phyloP scores from a whole-genome alignment of 2,797 vertebrate species.

The Acipenser ruthenus region DNA sequence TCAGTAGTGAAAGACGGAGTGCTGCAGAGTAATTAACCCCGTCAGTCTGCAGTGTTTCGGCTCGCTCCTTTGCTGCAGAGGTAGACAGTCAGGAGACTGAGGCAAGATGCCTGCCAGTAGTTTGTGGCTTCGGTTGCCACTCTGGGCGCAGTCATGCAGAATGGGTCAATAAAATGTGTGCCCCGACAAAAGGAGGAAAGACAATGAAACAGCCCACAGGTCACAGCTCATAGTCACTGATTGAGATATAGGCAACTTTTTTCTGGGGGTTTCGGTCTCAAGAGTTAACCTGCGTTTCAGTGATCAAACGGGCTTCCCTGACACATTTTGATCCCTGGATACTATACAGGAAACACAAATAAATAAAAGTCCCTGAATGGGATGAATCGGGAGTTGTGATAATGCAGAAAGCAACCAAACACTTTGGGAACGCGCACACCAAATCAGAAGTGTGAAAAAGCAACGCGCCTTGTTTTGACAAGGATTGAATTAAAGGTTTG shows the following conservation, averaged over 20 bases:
- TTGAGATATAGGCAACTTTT: conserved; percentile 62
- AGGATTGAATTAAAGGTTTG: conserved; percentile 4
- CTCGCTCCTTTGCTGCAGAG: neutral
- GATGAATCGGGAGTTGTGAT: neutral
- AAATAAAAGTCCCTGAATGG: neutral
- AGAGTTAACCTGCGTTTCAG: conserved; percentile 22
- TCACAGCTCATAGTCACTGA: conserved; percentile 63
- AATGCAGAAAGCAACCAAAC: neutral
- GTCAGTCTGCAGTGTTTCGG: neutral
- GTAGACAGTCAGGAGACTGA: neutral
- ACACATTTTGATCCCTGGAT: neutral
- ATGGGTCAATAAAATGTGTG: conserved; percentile 55
- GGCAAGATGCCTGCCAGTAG: conserved; percentile 25
- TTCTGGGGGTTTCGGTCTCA: conserved; percentile 19
- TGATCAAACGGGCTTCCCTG: neutral
- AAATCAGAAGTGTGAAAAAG: neutral
- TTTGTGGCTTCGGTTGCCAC: conserved; percentile 35
- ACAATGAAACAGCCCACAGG: conserved; percentile 64
- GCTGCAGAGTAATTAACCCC: neutral
- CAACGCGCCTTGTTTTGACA: neutral
- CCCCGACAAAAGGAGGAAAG: conserved; percentile 49
- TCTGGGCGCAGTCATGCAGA: conserved; percentile 44
- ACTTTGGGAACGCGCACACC: neutral
- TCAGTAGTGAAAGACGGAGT: neutral
- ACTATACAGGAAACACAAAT: neutral